A percentile compares a stretch with the other conserved stretches of the same genome.
phyloP scores from a whole-genome alignment of 2,888 invertebrate genomes.

The Anagyrus pseudococci region DNA sequence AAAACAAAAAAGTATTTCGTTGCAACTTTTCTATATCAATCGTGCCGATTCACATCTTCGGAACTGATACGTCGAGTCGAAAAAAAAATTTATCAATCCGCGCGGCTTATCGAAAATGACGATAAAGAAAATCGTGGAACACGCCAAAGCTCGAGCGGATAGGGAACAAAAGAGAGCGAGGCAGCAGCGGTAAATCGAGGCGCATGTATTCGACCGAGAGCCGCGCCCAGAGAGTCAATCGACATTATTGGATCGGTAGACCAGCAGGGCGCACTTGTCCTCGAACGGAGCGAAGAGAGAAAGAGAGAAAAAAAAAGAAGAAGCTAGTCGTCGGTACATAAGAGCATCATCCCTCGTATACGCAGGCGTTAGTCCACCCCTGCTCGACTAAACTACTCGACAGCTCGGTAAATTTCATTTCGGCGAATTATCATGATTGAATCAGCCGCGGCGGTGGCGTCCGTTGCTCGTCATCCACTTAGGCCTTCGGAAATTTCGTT shows the following conservation, averaged over 20 bases:
- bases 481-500: slow-evolving; percentile 21
- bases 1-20: no score
- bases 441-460: slow-evolving; percentile 49
- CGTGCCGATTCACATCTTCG: no score
- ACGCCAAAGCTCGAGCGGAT: no score
- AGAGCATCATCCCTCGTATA: slow-evolving; percentile 4
- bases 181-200: slow-evolving; percentile 23
- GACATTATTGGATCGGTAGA: slow-evolving; percentile 62
- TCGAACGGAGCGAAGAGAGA: slow-evolving; percentile 35
- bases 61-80: no score
- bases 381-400: slow-evolving; percentile 48
- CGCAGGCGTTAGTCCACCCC: neutral
- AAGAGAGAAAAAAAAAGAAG: slow-evolving; percentile 6
- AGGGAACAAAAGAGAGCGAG: slow-evolving; percentile 8
- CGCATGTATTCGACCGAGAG: slow-evolving; percentile 37
- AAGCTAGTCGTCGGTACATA: neutral
- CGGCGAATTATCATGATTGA: slow-evolving; percentile 62
- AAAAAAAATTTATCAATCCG: no score
- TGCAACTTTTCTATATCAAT: no score
- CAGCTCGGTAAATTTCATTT: slow-evolving; percentile 60
- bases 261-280: no score
- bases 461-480: slow-evolving; percentile 35
- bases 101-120: no score
- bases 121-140: no score
- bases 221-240: slow-evolving; percentile 55